Base-by-base conservation (phyloP, 2,797 vertebrate species). In the Staurois parvus region DNA sequence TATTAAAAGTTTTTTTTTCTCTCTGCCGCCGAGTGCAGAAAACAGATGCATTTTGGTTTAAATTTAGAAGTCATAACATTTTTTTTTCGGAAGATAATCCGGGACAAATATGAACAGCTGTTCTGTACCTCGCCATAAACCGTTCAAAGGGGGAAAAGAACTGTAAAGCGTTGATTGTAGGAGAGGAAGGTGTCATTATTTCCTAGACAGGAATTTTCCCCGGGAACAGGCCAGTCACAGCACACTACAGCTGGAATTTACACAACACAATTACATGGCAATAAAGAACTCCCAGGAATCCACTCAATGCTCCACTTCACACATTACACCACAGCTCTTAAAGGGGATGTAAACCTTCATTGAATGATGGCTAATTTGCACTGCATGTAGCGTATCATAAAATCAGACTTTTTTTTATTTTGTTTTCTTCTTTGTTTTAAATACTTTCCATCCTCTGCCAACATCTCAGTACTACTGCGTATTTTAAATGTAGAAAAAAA, bases 11-110 rank as follows among this genome's bases (percentile, higher is more conserved):
- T 19, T 59, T 59, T 56, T 24, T 37, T 37, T 37, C 37, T 24
- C 19, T 59, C 52, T 10, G 52, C n/a, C 48, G 21, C 64, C 26
- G 59, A 64, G 24, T 11, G 24, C 64, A 21, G 30, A 10, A 52
- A 40, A 76, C 64, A 77, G 72, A 75, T 68, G 73, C n/a, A 4
- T 70, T 77, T 84, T 6, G 34, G 21, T 45, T 28, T 83, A 83
- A 76, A 69, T 76, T 76, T 76, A 76, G 81, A 82, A 82, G 69
- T 45, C 70, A 42, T 42, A 62, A 64, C 37, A 64, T 83, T 82
- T 28, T 66, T 28, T 66, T 83, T 82, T n/a, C 2, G 10, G 62
- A n/a, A 28, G 62, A 76, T 34, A 48, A 75, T 83, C 40, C 1
- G 28, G 26, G 73, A 76, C 42, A 4, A 37, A 56, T 37, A 15